Base-by-base conservation (phyloP, 2,888 invertebrate species). In the Drosophila engyochracea region DNA sequence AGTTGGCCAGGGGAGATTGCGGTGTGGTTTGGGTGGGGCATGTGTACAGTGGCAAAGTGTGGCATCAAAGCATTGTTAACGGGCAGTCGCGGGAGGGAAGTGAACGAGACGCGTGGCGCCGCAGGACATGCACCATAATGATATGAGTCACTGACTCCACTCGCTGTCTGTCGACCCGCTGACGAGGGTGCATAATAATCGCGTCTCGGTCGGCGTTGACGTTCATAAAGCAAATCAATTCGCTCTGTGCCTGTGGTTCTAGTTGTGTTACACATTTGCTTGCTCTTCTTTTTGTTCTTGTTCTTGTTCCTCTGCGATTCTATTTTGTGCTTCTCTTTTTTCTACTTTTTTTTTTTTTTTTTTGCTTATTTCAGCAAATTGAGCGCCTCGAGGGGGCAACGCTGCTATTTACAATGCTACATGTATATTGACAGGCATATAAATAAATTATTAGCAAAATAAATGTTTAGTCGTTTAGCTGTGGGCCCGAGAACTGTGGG, bases 381-480 rank as follows among this genome's bases (percentile, higher is more conserved):
- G 85, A 74, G 64, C 74, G 85, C 90, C 85, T 79, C 72, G 75
- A 74, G 85, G 76, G 81, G 60, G 65, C 54, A 47, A 41, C 58
- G 58, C 30, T 58, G 70, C 61, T 84, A 79, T 79, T 84, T 73
- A 64, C 76, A 84, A 60, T 70, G 51, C 70, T 81, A 44, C 72
- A 76, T 87, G 79, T 82, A 81, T 86, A 90, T 88, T 82, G 90
- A 90, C 85, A 88, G 75, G 81, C 81, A 74, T 89, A 90, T 87
- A 87, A 90, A 90, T 87, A 87, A 87, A 87, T 87, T 87, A 90
- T 87, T 87, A 86, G 90, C 89, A 74, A 90, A 90, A 89, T 87
- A 90, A 87, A 87, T 87, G 90, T 87, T 90, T 80, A 67, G 85
- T 90, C 79, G 90, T 87, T 88, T 85, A 73, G 88, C 85, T 74